Evolutionary conservation across 2,888 invertebrate genomes (phyloP).

Genomic region (Cephus runcator): DNA sequence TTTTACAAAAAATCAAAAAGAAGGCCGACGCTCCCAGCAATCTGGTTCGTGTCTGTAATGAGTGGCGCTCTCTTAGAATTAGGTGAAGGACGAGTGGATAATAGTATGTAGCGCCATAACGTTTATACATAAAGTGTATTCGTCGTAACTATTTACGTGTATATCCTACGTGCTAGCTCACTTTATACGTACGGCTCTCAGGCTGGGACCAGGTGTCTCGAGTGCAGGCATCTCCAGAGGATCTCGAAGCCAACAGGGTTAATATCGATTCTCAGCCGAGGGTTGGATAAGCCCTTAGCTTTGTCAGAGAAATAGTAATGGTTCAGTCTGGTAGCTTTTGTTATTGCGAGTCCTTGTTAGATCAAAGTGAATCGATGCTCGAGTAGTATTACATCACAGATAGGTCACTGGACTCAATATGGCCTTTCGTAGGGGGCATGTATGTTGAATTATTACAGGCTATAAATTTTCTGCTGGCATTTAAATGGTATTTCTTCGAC

Average conservation of each 20-base stretch:
- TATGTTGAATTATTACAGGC: background rate
- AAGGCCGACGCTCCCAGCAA: background rate
- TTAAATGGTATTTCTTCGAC: background rate
- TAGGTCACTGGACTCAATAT: background rate
- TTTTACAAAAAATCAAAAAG: background rate
- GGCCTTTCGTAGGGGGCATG: background rate
- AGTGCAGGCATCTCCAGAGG: background rate
- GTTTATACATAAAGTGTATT: background rate
- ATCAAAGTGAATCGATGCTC: background rate
- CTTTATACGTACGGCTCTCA: background rate
- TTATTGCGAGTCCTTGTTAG: background rate
- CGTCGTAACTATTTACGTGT: background rate
- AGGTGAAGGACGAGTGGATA: conserved; percentile 4
- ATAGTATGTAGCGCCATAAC: background rate
- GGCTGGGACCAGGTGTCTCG: background rate
- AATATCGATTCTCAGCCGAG: background rate
- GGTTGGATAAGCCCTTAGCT: background rate
- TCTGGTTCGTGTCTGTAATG: conserved; percentile 1
- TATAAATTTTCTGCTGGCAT: background rate
- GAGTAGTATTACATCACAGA: background rate
- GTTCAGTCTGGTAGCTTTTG: background rate
- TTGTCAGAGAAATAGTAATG: background rate
- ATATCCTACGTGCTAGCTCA: background rate
- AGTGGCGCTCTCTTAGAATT: background rate
- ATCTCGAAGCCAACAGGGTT: background rate